A percentile compares a stretch with the other conserved stretches of the same genome.
Conservation (phyloP, 2,113 vertebrate species). For the Coptodon bakossiorum region DNA sequence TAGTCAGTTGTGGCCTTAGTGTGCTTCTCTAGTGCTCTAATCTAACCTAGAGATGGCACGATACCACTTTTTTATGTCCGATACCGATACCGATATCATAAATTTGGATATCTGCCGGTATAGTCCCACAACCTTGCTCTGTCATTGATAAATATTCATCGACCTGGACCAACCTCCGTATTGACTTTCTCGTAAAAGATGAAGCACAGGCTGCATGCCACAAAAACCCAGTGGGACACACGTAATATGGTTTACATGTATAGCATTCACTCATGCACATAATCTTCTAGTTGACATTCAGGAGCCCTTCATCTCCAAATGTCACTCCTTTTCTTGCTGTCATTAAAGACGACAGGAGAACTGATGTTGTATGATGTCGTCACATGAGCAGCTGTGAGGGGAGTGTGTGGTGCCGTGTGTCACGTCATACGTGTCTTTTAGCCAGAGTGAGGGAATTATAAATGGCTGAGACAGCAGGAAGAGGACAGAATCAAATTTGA, state of each 20-base stretch:
- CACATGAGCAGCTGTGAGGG: background rate
- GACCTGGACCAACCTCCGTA: background rate
- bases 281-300: slow-evolving; percentile 28
- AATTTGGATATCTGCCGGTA: no score
- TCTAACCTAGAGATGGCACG: no score
- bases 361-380: slow-evolving; percentile 3
- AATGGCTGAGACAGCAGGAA: slow-evolving; percentile 44
- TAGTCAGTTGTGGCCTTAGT: background rate
- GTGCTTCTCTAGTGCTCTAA: background rate
- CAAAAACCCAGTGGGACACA: background rate
- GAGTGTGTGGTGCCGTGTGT: background rate
- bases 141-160: slow-evolving; percentile 55
- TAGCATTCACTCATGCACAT: background rate
- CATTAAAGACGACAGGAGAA: slow-evolving; percentile 18
- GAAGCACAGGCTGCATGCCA: background rate
- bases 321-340: slow-evolving; percentile 15
- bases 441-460: background rate
- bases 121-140: slow-evolving; percentile 10
- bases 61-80: no score
- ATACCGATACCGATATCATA: no score
- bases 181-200: slow-evolving; percentile 31
- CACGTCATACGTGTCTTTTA: background rate
- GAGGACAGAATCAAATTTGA: slow-evolving; percentile 34
- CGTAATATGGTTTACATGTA: background rate
- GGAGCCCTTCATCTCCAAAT: slow-evolving; percentile 24